Base-by-base conservation (phyloP, 1,140 invertebrate genomes). In the Drosophila ohnishii region DNA sequence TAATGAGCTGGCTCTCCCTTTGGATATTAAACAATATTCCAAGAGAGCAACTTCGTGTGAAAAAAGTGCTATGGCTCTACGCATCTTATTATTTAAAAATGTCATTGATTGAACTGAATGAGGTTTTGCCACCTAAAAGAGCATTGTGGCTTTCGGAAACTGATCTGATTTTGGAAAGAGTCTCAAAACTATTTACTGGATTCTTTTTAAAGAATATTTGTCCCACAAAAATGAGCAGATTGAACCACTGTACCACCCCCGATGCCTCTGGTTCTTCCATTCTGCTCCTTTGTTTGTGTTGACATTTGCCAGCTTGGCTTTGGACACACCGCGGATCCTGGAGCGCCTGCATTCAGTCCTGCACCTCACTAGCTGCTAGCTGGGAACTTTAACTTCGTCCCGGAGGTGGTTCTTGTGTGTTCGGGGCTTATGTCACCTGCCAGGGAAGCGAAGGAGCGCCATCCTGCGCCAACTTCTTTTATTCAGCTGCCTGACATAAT, bases 301-400 rank as follows among this genome's bases (percentile, higher is more conserved):
- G 81, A 84, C 81, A 84, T 84, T 85, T 85, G 81, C 81, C 81
- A 80, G 80, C 81, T 85, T 85, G 81, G 81, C 80, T 80, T 75
- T 84, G 60, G 45, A 44, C 70, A 53, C 48, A 61, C 34, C 47
- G 70, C 57, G 57, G 66, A 50, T 39, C 32, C 66, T 25, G 44
- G 45, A 28, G 45, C 39, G 62, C 32, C 30, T 45, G 63, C 37
- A 71, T 40, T 53, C 51, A 39, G 25, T 35, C 40, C 59, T 56
- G 50, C 44, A 74, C 30, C 72, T 74, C 70, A 74, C 70, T 56
- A 69, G 67, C 62, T 59, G 62, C 69, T 67, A 19, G 55, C 66
- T 50, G 57, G 47, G 51, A 75, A 30, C 63, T 28, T 60, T 42
- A 64, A 45, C 71, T 75, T 75, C 71, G 57, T 59, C 73, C 69